Conservation (phyloP, 2,888 invertebrate species). For the Hydrotaea diabolus region DNA sequence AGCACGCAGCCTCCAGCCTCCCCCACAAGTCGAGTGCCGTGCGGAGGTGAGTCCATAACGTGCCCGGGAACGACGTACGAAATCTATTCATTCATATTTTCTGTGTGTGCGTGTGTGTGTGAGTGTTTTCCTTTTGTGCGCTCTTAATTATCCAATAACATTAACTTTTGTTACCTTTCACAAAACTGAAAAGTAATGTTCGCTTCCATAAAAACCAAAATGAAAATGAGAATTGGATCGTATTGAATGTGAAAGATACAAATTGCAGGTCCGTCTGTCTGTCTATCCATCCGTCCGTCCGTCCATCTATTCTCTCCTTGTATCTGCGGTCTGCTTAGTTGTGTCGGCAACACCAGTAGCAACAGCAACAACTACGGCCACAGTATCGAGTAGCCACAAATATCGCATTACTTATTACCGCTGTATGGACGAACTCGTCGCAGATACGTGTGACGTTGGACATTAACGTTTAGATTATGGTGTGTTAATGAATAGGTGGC, state of each 20-base stretch:
- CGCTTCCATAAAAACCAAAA: not conserved
- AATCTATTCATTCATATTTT: constrained; percentile 42
- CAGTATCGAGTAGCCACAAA: not conserved
- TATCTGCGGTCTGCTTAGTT: not conserved
- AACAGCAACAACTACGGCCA: not conserved
- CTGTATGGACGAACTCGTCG: not conserved
- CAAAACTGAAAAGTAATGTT: constrained; percentile 16
- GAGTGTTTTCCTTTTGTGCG: not conserved
- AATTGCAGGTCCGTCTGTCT: not conserved
- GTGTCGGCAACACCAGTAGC: not conserved
- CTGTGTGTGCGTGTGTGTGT: not conserved
- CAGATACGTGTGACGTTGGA: constrained; percentile 42
- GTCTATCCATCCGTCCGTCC: too few species aligned
- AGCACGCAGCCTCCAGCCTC: not conserved
- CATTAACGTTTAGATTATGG: constrained; percentile 48
- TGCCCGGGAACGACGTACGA: not conserved
- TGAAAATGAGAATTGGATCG: not conserved
- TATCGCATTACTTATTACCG: not conserved
- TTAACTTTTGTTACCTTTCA: constrained; percentile 51
- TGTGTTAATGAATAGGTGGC: constrained; percentile 55
- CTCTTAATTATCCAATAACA: constrained; percentile 53
- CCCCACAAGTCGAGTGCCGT: too few species aligned
- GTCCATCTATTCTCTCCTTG: not conserved
- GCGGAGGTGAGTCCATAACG: too few species aligned
- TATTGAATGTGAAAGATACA: not conserved